Evolutionary conservation across 2,113 vertebrate genomes (phyloP).

Genomic region (Burhinus bistriatus): DNA sequence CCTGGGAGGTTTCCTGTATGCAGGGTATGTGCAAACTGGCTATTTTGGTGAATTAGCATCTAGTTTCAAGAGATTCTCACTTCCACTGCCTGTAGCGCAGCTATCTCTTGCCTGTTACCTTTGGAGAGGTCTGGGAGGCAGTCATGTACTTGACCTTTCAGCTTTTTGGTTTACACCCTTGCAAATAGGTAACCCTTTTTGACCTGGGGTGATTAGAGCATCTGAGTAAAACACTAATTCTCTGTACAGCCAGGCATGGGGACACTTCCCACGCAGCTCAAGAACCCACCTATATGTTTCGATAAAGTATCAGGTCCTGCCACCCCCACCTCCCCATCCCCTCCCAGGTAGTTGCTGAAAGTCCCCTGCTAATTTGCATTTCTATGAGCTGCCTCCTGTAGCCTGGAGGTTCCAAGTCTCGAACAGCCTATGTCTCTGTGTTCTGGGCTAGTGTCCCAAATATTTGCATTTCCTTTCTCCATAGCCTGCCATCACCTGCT

Average conservation of each 20-base stretch:
- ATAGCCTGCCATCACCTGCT: not conserved
- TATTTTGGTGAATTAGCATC: not conserved
- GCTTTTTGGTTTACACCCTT: not conserved
- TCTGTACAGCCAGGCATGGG: not conserved
- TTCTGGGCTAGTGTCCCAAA: slow-evolving; percentile 10
- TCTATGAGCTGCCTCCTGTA: not conserved
- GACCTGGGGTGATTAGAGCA: not conserved
- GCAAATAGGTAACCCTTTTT: not conserved
- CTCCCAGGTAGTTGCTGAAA: not conserved
- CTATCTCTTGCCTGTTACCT: not conserved
- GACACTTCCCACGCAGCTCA: not conserved
- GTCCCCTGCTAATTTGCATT: not conserved
- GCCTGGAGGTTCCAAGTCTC: not conserved
- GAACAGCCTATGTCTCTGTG: not conserved
- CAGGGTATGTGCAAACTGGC: not conserved
- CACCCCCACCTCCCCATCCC: not conserved
- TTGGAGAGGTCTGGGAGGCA: not conserved
- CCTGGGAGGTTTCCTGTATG: not conserved
- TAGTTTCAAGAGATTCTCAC: not conserved
- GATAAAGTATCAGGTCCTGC: not conserved
- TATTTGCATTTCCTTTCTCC: slow-evolving; percentile 29
- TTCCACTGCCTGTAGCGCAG: not conserved
- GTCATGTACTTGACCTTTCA: not conserved
- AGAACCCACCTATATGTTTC: not conserved
- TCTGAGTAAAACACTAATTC: not conserved